These are phyloP conservation scores for Phrynocephalus guinanensis DNA, from an alignment of 2,797 vertebrate genomes.

Conservation along the genomic window DNA sequence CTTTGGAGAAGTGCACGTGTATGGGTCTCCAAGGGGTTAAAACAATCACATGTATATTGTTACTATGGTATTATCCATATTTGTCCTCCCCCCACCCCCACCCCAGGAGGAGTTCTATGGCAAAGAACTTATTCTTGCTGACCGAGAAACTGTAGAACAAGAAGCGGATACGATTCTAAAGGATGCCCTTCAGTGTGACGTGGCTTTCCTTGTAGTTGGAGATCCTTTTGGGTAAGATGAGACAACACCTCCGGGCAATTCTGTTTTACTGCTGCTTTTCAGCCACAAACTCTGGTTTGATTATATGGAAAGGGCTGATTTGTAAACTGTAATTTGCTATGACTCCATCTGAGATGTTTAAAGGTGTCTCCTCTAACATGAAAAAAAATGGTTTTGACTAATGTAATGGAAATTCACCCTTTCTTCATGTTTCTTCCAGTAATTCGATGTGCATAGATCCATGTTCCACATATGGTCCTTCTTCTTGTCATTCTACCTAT, in stretches of 20 bases:
- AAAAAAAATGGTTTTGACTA: background rate
- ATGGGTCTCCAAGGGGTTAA: background rate
- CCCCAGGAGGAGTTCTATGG: slow-evolving; percentile 93
- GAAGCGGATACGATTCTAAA: slow-evolving; percentile 89
- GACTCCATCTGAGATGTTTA: background rate
- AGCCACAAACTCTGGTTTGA: background rate
- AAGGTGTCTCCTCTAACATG: background rate
- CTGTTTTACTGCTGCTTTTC: background rate
- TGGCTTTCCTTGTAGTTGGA: slow-evolving; percentile 95
- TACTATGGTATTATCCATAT: background rate
- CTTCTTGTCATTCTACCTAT: too few relatives aligned
- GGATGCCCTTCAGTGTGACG: slow-evolving; percentile 85
- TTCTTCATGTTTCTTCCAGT: background rate
- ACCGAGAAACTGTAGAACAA: slow-evolving; percentile 93
- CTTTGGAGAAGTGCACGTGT: background rate
- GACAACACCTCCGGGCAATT: slow-evolving; percentile 30
- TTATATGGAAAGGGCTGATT: background rate
- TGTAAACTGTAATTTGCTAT: background rate
- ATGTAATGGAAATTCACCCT: too few relatives aligned
- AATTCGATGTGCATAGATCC: background rate
- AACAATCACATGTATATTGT: background rate
- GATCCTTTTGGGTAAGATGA: slow-evolving; percentile 93
- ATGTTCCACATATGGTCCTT: background rate
- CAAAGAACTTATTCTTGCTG: slow-evolving; percentile 89
- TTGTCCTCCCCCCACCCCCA: background rate